These are phyloP conservation scores for Drosophila kanekoi DNA, from an alignment of 2,888 invertebrate genomes.

Conservation along the genomic window DNA sequence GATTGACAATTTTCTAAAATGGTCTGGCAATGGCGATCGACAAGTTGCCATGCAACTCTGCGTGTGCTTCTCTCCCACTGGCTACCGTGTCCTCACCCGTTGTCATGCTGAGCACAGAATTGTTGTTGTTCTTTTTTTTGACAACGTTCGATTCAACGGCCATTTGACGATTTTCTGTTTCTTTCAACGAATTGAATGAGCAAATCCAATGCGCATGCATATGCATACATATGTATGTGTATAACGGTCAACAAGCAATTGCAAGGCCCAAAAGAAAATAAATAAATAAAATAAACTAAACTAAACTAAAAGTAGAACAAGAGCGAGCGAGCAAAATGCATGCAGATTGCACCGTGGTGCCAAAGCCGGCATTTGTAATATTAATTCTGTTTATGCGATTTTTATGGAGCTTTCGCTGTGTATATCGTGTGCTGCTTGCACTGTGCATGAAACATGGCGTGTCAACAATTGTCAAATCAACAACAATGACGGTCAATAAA, in stretches of 20 bases:
- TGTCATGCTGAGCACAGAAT: background rate
- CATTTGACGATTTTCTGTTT: constrained; percentile 39
- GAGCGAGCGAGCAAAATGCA: constrained; percentile 33
- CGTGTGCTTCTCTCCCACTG: constrained; percentile 1
- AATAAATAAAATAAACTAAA: constrained; percentile 7
- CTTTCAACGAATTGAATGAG: constrained; percentile 39
- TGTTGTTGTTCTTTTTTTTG: constrained; percentile 13
- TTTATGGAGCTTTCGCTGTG: constrained; percentile 13
- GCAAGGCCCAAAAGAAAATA: constrained; percentile 45
- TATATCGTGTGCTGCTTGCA: constrained; percentile 14
- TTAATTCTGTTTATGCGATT: constrained; percentile 14
- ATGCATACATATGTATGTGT: constrained; percentile 9
- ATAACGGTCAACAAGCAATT: constrained; percentile 64
- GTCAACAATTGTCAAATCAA: constrained; percentile 78
- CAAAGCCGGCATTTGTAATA: constrained; percentile 27
- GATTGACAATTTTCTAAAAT: constrained; percentile 63
- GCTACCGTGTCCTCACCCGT: background rate
- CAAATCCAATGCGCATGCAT: constrained; percentile 18
- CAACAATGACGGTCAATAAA: constrained; percentile 82
- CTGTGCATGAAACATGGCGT: constrained; percentile 66
- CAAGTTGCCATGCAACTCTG: constrained; percentile 53
- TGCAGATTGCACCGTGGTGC: constrained; percentile 53
- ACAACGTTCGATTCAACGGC: constrained; percentile 43
- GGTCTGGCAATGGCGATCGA: constrained; percentile 54
- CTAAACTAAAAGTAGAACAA: constrained; percentile 44